Conservation (phyloP, 2,888 invertebrate genomes). For the Phaedon cochleariae region DNA sequence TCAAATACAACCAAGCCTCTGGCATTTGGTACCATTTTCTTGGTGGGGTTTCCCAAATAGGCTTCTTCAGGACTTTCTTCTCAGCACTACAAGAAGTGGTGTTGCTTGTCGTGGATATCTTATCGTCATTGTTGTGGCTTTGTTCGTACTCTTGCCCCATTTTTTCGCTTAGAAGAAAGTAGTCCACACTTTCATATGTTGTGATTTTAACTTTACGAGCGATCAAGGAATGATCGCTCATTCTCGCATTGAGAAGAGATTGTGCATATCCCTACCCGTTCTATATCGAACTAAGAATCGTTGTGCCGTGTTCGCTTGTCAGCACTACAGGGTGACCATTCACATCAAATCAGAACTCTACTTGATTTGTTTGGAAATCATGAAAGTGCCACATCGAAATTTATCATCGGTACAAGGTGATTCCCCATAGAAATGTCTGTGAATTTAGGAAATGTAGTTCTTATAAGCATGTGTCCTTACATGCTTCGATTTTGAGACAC, state of each 20-base stretch:
- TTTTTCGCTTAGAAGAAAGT: slow-evolving; percentile 4
- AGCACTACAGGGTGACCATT: neutral
- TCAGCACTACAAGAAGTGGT: neutral
- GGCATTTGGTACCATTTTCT: slow-evolving; percentile 18
- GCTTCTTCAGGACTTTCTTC: neutral
- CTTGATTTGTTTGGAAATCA: no score
- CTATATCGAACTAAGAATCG: neutral
- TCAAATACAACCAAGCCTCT: slow-evolving; percentile 17
- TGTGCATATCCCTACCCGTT: neutral
- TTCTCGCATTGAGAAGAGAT: neutral
- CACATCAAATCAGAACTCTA: no score
- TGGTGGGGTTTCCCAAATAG: neutral
- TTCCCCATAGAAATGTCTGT: no score
- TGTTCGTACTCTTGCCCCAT: neutral
- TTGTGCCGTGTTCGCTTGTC: neutral
- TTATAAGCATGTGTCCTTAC: no score
- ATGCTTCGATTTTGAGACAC: no score
- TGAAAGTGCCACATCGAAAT: no score
- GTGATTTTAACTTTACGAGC: slow-evolving; percentile 5
- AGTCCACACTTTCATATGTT: slow-evolving; percentile 7
- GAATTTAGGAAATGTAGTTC: no score
- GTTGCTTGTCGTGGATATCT: neutral
- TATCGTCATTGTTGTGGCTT: neutral
- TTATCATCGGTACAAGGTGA: no score
- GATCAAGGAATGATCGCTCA: slow-evolving; percentile 9